A percentile compares a stretch with the other conserved stretches of the same genome.
phyloP scores from a whole-genome alignment of 2,797 vertebrate genomes.

The Gambelia wislizenii region DNA sequence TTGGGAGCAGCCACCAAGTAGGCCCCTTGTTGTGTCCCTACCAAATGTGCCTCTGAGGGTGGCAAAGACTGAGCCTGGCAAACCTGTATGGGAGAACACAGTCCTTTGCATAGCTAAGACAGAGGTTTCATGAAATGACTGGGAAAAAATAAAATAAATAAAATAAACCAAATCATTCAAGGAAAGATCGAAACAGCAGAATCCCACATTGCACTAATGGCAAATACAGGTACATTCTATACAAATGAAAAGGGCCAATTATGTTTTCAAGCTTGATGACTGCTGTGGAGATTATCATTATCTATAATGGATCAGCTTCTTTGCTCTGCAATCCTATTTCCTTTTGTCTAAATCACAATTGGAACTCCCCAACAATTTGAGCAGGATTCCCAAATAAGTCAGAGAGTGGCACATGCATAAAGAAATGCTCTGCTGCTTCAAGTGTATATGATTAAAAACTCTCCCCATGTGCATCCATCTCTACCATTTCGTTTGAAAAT shows the following conservation, averaged over 20 bases:
- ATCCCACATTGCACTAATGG: not conserved
- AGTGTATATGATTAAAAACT: conserved; percentile 63
- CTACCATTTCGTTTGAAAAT: conserved; percentile 66
- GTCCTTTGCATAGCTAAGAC: too few species aligned
- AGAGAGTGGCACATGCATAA: conserved; percentile 22
- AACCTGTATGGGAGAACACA: not conserved
- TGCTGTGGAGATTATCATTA: conserved; percentile 13
- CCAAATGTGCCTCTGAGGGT: not conserved
- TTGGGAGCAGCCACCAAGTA: too few species aligned
- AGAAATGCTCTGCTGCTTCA: conserved; percentile 47
- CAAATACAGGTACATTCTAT: not conserved
- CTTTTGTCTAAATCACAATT: conserved; percentile 23
- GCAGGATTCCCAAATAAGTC: conserved; percentile 22
- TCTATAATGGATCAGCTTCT: conserved; percentile 16
- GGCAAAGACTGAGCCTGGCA: too few species aligned
- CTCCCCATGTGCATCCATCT: conserved; percentile 55
- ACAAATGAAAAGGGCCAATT: not conserved
- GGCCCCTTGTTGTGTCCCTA: too few species aligned
- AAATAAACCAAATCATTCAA: not conserved
- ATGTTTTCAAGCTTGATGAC: conserved; percentile 19
- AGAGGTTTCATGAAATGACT: not conserved
- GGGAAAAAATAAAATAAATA: not conserved
- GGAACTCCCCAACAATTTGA: conserved; percentile 28
- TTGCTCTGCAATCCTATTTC: not conserved
- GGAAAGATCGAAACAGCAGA: not conserved